Conservation (phyloP, 2,797 vertebrate species). For the Allobates femoralis region DNA sequence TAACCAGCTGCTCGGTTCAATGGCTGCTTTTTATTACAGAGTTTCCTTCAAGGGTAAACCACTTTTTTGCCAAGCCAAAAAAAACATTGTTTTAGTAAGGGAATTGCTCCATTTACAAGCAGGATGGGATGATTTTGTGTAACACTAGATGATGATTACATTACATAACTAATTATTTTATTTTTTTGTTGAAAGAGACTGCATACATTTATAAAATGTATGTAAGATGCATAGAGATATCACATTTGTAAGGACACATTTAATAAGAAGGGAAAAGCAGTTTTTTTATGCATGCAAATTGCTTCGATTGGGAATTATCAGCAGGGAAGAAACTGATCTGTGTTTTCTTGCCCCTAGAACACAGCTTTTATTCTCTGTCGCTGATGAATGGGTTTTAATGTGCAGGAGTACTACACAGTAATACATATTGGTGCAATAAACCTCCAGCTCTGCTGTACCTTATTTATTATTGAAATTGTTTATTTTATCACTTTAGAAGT, state of each 20-base stretch:
- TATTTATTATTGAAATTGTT: constrained; percentile 57
- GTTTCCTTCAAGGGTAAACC: too few relatives aligned
- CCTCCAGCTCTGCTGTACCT: constrained; percentile 12
- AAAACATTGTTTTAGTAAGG: too few relatives aligned
- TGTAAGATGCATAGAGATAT: constrained; percentile 12
- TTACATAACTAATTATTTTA: background rate
- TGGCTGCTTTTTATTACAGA: too few relatives aligned
- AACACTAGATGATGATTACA: constrained; percentile 19
- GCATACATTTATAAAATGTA: constrained; percentile 8
- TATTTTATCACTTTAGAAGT: constrained; percentile 55
- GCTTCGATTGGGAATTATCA: constrained; percentile 35
- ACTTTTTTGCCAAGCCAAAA: too few relatives aligned
- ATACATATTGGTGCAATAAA: constrained; percentile 58
- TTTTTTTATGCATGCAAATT: constrained; percentile 19
- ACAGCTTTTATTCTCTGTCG: constrained; percentile 7
- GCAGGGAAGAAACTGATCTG: constrained; percentile 41
- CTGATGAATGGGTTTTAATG: constrained; percentile 54
- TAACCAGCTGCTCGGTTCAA: too few relatives aligned
- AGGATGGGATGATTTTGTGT: background rate
- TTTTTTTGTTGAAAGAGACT: background rate
- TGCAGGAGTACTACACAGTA: constrained; percentile 30
- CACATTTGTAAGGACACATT: constrained; percentile 19
- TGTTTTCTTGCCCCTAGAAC: constrained; percentile 29
- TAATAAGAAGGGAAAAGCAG: constrained; percentile 35
- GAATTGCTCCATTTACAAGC: too few relatives aligned